Evolutionary conservation across 2,797 vertebrate species (phyloP).

Genomic region (Octomys mimax): DNA sequence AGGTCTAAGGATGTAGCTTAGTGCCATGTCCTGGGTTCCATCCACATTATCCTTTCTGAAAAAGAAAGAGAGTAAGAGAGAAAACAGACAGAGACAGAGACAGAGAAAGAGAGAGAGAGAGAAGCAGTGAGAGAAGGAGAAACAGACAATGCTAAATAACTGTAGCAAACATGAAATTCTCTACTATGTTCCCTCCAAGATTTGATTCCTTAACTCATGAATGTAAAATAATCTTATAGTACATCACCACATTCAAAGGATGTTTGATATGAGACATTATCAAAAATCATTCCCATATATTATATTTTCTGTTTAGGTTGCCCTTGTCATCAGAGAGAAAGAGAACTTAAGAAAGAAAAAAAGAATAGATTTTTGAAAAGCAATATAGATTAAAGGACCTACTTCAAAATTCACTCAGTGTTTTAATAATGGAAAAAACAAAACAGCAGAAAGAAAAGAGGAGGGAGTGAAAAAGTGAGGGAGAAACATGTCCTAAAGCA

Average conservation of each 20-base stretch:
- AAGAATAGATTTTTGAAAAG: background rate
- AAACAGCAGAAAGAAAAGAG: background rate
- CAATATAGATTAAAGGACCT: background rate
- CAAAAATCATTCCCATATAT: background rate
- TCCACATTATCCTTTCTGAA: background rate
- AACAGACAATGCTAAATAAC: background rate
- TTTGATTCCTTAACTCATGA: background rate
- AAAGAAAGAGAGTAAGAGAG: background rate
- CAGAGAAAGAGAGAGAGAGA: background rate
- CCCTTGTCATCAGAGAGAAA: background rate
- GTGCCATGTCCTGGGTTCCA: background rate
- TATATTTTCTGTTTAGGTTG: background rate
- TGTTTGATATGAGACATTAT: background rate
- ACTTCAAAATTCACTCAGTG: background rate
- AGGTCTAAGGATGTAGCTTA: background rate
- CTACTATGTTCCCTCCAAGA: background rate
- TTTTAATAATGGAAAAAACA: background rate
- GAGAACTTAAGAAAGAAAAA: background rate
- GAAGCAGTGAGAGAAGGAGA: no score
- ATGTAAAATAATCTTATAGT: slow-evolving; percentile 2
- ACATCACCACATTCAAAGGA: background rate
- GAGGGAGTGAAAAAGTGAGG: background rate
- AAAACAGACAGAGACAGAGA: background rate
- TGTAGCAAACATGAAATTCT: background rate
- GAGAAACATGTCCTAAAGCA: background rate